These are phyloP conservation scores for Syngnathus rostellatus DNA, from an alignment of 2,797 vertebrate genomes.

Conservation along the genomic window DNA sequence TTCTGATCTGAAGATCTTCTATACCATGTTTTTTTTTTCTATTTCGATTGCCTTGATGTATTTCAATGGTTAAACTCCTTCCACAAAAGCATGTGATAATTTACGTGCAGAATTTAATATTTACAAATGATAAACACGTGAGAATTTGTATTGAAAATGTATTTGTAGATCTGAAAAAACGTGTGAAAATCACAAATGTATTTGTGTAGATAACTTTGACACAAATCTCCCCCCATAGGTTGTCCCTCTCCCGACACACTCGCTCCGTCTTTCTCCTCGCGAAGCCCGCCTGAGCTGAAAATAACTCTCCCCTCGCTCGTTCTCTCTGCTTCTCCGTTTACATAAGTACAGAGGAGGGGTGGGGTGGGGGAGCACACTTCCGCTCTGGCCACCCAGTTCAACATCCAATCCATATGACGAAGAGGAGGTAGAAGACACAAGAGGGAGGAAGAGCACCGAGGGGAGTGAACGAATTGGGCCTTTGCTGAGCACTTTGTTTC, in stretches of 20 bases:
- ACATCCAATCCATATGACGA: slow-evolving; percentile 65
- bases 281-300: slow-evolving; percentile 71
- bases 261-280: slow-evolving; percentile 65
- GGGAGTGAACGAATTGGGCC: not conserved
- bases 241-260: slow-evolving; percentile 55
- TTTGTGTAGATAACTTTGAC: no score
- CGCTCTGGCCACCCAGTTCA: slow-evolving; percentile 67
- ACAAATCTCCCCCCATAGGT: slow-evolving; percentile 24
- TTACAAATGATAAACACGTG: no score
- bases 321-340: slow-evolving; percentile 67
- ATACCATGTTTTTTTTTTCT: not conserved
- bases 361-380: slow-evolving; percentile 63
- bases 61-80: no score
- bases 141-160: no score
- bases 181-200: no score
- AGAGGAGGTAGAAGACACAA: slow-evolving; percentile 10
- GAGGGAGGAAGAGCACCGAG: slow-evolving; percentile 3
- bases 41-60: not conserved
- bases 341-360: slow-evolving; percentile 61
- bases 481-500: not conserved
- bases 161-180: no score
- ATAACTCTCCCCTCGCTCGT: slow-evolving; percentile 59
- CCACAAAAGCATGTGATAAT: no score
- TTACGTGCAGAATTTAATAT: no score
- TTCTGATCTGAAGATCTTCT: not conserved